Evolutionary conservation across 2,113 vertebrate species (phyloP).

Genomic region (Callocephalon fimbriatum): DNA sequence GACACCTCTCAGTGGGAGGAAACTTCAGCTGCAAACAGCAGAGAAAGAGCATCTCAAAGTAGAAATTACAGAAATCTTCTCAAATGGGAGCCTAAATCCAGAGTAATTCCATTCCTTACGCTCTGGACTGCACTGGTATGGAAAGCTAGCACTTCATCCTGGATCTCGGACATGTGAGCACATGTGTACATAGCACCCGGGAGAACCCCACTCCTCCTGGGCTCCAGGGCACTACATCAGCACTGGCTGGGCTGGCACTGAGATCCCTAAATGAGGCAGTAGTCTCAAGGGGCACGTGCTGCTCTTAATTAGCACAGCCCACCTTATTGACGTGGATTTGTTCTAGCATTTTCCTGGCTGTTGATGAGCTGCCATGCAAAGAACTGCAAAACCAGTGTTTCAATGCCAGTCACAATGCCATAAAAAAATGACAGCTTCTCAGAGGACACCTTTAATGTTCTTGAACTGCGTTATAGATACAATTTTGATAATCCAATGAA

Average conservation of each 20-base stretch:
- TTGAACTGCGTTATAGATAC: not conserved
- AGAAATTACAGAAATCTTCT: not conserved
- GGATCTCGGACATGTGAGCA: not conserved
- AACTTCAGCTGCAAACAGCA: not conserved
- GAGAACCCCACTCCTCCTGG: not conserved
- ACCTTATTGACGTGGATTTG: not conserved
- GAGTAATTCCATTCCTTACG: not conserved
- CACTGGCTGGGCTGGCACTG: not conserved
- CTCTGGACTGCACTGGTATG: not conserved
- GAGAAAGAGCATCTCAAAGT: not conserved
- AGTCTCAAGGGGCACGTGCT: not conserved
- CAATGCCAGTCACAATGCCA: not conserved
- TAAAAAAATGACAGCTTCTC: slow-evolving; percentile 34
- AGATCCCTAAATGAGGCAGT: not conserved
- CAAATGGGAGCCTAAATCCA: not conserved
- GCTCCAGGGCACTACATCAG: rapidly evolving
- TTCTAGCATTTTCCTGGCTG: not conserved
- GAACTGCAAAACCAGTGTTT: not conserved
- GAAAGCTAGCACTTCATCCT: not conserved
- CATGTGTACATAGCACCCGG: not conserved
- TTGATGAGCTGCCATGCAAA: slow-evolving; percentile 7
- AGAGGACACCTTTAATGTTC: slow-evolving; percentile 31
- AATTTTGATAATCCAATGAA: not conserved
- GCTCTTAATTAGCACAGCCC: not conserved
- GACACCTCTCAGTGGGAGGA: not conserved